phyloP scores from a whole-genome alignment of 64 coral and sea anemone genomes.

The Dendrophyllia cribrosa region DNA sequence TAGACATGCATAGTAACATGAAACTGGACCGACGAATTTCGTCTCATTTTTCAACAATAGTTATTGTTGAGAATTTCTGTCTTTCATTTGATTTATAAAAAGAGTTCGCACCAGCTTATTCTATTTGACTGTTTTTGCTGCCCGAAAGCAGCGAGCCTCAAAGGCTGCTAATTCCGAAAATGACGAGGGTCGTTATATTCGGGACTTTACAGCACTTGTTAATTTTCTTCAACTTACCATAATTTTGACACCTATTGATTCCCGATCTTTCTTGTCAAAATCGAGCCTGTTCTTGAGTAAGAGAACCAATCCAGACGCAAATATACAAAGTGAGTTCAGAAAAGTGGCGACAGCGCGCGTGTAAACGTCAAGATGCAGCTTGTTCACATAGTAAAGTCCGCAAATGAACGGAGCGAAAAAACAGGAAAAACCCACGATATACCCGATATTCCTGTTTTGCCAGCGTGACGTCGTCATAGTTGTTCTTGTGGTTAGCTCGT shows the following conservation, averaged over 20 bases:
- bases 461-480: background rate
- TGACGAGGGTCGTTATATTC: no score
- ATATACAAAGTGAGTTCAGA: background rate
- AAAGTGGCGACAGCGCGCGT: background rate
- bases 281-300: conserved; percentile 10
- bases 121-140: no score
- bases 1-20: no score
- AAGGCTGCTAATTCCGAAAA: no score
- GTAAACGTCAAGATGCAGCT: background rate
- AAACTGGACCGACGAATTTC: no score
- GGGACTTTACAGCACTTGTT: background rate
- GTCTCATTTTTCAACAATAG: no score
- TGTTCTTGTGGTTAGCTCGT: background rate
- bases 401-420: conserved; percentile 14
- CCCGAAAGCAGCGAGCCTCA: no score
- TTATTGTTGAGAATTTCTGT: no score
- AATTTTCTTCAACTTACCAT: conserved; percentile 19
- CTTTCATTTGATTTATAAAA: no score
- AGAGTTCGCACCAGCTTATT: no score
- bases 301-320: background rate
- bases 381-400: background rate
- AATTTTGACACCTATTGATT: conserved; percentile 1
- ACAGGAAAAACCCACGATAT: background rate
- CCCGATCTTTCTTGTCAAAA: background rate
- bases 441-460: conserved; percentile 6